A percentile compares a stretch with the other conserved stretches of the same genome.
phyloP scores from a whole-genome alignment of 35 echinoderm and acorn worm species.

The Ptychodera flava region DNA sequence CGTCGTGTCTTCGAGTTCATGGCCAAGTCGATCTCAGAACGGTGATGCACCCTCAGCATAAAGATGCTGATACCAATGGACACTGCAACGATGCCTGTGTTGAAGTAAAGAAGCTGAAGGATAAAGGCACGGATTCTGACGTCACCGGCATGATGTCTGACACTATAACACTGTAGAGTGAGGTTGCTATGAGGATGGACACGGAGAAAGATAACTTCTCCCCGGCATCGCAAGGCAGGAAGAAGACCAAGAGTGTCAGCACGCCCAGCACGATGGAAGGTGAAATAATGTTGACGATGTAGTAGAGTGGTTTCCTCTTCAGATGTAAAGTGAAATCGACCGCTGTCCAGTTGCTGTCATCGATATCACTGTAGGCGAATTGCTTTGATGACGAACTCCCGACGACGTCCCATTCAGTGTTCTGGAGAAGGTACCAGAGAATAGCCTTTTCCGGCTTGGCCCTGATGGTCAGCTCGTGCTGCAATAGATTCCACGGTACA shows the following conservation, averaged over 20 bases:
- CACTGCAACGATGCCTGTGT: neutral
- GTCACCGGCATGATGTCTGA: neutral
- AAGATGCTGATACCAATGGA: neutral
- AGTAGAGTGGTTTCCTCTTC: neutral
- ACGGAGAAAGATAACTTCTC: neutral
- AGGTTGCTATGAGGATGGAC: neutral
- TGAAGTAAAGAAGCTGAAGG: neutral
- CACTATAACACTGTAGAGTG: neutral
- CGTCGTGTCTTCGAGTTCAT: no score
- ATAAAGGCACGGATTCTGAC: neutral
- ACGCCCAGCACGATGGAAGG: neutral
- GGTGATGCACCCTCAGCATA: neutral
- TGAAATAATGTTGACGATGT: neutral
- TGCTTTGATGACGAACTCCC: no score
- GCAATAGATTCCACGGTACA: no score
- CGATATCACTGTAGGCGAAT: no score
- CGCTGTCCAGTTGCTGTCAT: no score
- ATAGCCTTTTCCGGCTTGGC: no score
- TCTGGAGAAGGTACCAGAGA: no score
- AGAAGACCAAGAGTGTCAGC: neutral
- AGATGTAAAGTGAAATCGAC: no score
- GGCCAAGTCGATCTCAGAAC: no score
- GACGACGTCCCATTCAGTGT: no score
- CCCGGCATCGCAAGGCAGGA: neutral
- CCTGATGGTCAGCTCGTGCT: no score